A percentile compares a stretch with the other conserved stretches of the same genome.
phyloP scores from a whole-genome alignment of 2,888 invertebrate species.

The Allolobophora icterica region DNA sequence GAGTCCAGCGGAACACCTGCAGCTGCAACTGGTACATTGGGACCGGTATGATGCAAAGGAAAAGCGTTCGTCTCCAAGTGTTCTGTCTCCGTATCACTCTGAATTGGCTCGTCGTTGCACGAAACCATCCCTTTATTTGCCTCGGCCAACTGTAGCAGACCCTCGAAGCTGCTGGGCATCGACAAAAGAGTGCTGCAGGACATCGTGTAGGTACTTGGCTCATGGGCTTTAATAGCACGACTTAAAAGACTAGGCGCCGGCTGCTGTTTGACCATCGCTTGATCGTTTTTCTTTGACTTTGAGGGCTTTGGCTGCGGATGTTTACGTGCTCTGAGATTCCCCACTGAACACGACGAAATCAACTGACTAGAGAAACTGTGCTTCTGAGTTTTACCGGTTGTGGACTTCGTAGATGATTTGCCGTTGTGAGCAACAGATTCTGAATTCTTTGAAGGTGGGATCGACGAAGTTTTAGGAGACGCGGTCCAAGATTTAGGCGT shows the following conservation, averaged over 20 bases:
- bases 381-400: not conserved
- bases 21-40: not conserved
- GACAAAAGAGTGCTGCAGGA: not conserved
- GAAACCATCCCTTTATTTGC: not conserved
- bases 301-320: not conserved
- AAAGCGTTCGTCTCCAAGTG: not conserved
- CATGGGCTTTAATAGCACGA: not conserved
- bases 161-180: not conserved
- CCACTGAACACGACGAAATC: not conserved
- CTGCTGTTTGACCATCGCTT: not conserved
- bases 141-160: not conserved
- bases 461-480: not conserved
- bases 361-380: not conserved
- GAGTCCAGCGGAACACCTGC: not conserved
- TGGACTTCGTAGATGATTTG: not conserved
- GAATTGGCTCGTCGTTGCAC: not conserved
- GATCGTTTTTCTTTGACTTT: not conserved
- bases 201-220: not conserved
- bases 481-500: not conserved
- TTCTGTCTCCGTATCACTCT: not conserved
- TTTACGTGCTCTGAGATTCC: not conserved
- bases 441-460: not conserved
- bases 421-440: not conserved
- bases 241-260: not conserved
- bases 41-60: not conserved